A percentile compares a stretch with the other conserved stretches of the same genome.
phyloP scores from a whole-genome alignment of 1,140 invertebrate species.

The Trichonephila clavata region DNA sequence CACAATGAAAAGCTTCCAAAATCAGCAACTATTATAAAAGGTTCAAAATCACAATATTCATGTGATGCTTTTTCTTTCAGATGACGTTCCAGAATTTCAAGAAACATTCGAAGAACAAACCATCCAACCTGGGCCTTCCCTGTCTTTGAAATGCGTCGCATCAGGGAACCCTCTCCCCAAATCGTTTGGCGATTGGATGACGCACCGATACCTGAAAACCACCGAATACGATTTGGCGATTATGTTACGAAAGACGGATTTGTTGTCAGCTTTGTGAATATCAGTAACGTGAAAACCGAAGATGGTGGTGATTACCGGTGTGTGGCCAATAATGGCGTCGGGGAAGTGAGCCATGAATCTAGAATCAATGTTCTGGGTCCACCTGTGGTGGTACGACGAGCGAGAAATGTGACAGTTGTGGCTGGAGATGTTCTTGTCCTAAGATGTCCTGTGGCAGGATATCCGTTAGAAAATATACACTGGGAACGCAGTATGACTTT shows the following conservation, averaged over 20 bases:
- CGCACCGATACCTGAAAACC: constrained; percentile 80
- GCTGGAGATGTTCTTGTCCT: constrained; percentile 81
- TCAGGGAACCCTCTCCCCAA: constrained; percentile 89
- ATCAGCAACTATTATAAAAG: too few relatives aligned
- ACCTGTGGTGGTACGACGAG: constrained; percentile 81
- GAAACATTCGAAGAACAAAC: constrained; percentile 93
- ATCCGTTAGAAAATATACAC: constrained; percentile 80
- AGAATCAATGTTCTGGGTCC: constrained; percentile 79
- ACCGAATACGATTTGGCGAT: constrained; percentile 79
- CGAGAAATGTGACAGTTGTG: constrained; percentile 82
- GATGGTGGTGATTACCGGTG: constrained; percentile 82
- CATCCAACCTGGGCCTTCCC: constrained; percentile 89
- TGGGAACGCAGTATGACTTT: constrained; percentile 82
- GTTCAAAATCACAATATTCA: not conserved
- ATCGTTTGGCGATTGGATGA: constrained; percentile 82
- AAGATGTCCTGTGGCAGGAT: constrained; percentile 79
- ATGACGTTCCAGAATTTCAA: constrained; percentile 89
- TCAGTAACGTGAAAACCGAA: constrained; percentile 80
- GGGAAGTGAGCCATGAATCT: constrained; percentile 79
- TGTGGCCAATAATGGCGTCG: constrained; percentile 80
- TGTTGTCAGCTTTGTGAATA: constrained; percentile 82
- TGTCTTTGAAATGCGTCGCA: constrained; percentile 92
- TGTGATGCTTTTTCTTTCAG: constrained; percentile 82
- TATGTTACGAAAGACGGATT: constrained; percentile 79
- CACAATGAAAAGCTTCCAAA: too few relatives aligned